Percentiles rank a stretch among this genome's conserved stretches.
These are phyloP conservation scores for Hemiscyllium ocellatum DNA, from an alignment of 2,113 vertebrate genomes.

Conservation along the genomic window DNA sequence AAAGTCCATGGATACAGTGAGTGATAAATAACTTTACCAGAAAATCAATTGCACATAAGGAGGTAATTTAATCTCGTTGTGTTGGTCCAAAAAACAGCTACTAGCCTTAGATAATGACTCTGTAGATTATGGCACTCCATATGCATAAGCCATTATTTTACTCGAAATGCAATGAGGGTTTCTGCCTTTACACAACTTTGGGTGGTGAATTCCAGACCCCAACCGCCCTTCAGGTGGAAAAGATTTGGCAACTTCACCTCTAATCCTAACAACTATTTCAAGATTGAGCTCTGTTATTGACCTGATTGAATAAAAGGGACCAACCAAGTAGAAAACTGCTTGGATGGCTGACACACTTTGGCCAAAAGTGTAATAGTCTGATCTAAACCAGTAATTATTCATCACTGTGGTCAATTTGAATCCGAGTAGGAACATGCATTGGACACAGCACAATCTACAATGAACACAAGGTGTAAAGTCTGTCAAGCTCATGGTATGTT, in stretches of 20 bases:
- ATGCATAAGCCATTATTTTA: not conserved
- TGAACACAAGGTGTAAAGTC: not conserved
- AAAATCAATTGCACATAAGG: not conserved
- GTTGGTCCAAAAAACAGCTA: not conserved
- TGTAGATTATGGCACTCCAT: not conserved
- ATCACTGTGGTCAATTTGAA: not conserved
- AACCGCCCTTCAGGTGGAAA: not conserved
- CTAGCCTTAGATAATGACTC: not conserved
- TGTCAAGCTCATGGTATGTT: not conserved
- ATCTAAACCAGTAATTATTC: not conserved
- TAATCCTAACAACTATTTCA: not conserved
- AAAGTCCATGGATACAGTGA: not conserved
- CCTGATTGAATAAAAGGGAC: not conserved
- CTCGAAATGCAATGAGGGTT: not conserved
- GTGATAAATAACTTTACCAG: not conserved
- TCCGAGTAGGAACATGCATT: not conserved
- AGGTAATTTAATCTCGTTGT: not conserved
- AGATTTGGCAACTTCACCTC: too few relatives aligned
- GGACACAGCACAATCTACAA: not conserved
- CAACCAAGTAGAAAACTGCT: not conserved
- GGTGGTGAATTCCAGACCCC: not conserved
- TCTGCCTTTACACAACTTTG: not conserved
- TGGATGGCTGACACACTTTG: not conserved
- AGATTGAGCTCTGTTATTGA: not conserved
- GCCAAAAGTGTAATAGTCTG: not conserved